Percentiles rank a stretch among this genome's conserved stretches.
Evolutionary conservation across 2,113 vertebrate genomes (phyloP).

Genomic region (Saguinus midas): DNA sequence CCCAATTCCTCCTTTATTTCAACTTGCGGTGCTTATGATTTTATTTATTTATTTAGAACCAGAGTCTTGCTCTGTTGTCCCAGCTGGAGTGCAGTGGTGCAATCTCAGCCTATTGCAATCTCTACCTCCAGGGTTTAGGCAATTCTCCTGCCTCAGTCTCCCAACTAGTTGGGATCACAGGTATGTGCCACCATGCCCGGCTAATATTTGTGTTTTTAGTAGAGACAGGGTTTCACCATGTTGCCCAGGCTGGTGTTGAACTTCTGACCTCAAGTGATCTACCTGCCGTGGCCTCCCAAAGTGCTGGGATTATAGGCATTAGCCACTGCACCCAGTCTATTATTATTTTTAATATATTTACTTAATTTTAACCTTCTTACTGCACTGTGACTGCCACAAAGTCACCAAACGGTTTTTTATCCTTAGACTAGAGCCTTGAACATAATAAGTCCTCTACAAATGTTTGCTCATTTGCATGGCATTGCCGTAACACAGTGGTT

Average conservation of each 20-base stretch:
- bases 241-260: no score
- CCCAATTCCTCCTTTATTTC: neutral
- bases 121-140: no score
- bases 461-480: neutral
- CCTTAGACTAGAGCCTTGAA: neutral
- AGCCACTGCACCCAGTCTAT: neutral
- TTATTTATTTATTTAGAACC: neutral
- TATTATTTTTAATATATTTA: neutral
- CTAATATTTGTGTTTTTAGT: no score
- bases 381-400: neutral
- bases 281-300: neutral
- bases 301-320: neutral
- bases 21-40: neutral
- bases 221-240: no score
- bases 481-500: neutral
- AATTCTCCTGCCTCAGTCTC: no score
- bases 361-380: neutral
- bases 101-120: no score
- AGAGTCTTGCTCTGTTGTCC: neutral
- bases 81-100: neutral
- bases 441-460: neutral
- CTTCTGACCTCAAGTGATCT: neutral
- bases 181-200: no score
- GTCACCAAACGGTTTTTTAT: neutral
- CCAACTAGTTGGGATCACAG: no score